Evolutionary conservation across 2,797 vertebrate genomes (phyloP), one percentile per base, ranked within the genome.

Genomic region (Crypturellus tataupa): DNA sequence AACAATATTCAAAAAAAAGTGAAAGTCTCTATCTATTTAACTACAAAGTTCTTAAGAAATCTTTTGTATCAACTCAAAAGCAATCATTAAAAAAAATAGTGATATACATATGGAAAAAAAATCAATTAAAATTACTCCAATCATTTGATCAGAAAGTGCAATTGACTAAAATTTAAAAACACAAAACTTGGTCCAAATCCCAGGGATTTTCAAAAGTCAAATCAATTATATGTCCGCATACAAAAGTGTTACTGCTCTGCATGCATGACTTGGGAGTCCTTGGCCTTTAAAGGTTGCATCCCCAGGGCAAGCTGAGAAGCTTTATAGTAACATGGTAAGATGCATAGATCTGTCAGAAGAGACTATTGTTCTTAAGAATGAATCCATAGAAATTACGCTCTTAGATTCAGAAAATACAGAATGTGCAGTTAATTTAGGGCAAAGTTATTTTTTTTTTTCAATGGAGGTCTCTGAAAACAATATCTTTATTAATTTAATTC

Each of bases 391-490:
- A 85, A 60, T 29, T 40, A 39, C 6, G 17, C 33, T 23, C 33
- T 56, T 25, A 29, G 4, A 64, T 6, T 25, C 19, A 25, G 13
- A 47, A 76, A 94, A 53, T 4, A 31, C 2, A 37, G 37, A 79
- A 79, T 1, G 27, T 19, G 51, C 15, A 2, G 0, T 23, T 23
- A 6, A 79, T 17, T 6, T 7, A 58, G 2, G 1, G 6, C 37
- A 42, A 64, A 91, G n/a, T 40, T 69, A 69, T 69, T 25, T 27
- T 51, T 53, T 51, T 53, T n/a, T 40, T 51, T 7, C 16, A 65
- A 8, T 4, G 10, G 3, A 4, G 64, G 42, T 59, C 2, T 69
- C 19, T 35, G 65, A 46, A 71, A 83, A 72, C 16, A 47, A 7
- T 12, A 85, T 11, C 51, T 47, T 31, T 39, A 69, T n/a, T 56